phyloP scores from a whole-genome alignment of 2,113 vertebrate genomes.

The Odobenus rosmarus region DNA sequence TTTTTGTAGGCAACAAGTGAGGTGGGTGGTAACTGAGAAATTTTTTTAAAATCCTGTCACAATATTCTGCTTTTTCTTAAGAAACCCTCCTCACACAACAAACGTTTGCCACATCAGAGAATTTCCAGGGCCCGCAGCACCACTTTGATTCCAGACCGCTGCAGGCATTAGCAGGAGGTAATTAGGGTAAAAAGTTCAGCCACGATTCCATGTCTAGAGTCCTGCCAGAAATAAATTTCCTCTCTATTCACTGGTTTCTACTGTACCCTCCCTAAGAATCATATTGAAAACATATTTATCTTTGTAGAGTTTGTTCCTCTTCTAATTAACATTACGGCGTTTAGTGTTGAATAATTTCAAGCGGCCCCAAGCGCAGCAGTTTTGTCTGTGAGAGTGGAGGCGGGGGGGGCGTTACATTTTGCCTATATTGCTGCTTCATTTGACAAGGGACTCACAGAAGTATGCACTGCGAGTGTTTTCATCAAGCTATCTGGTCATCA shows the following conservation, averaged over 20 bases:
- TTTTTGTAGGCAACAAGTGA: conserved; percentile 94
- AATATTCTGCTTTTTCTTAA: conserved; percentile 88
- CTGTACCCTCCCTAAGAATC: conserved; percentile 87
- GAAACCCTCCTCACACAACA: conserved; percentile 92
- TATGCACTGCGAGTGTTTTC: conserved; percentile 76
- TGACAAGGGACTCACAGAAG: conserved; percentile 75
- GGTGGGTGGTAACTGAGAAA: conserved; percentile 93
- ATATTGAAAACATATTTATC: conserved; percentile 93
- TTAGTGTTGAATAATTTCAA: conserved; percentile 88
- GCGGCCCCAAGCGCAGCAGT: conserved; percentile 72
- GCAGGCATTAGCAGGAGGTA: conserved; percentile 96
- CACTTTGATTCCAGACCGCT: conserved; percentile 94
- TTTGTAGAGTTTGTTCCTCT: conserved; percentile 86
- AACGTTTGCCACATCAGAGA: conserved; percentile 95
- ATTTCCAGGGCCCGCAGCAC: conserved; percentile 91
- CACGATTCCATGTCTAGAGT: conserved; percentile 90
- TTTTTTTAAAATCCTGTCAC: conserved; percentile 89
- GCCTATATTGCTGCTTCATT: conserved; percentile 59
- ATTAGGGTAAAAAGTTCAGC: conserved; percentile 99
- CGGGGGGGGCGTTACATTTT: conserved; percentile 73
- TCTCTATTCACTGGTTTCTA: conserved; percentile 88
- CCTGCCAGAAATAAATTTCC: conserved; percentile 94
- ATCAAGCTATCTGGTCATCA: conserved; percentile 38
- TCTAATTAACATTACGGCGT: conserved; percentile 89
- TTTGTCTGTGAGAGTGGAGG: conserved; percentile 69